phyloP scores from a whole-genome alignment of 2,888 invertebrate genomes.

The Plusia festucae region DNA sequence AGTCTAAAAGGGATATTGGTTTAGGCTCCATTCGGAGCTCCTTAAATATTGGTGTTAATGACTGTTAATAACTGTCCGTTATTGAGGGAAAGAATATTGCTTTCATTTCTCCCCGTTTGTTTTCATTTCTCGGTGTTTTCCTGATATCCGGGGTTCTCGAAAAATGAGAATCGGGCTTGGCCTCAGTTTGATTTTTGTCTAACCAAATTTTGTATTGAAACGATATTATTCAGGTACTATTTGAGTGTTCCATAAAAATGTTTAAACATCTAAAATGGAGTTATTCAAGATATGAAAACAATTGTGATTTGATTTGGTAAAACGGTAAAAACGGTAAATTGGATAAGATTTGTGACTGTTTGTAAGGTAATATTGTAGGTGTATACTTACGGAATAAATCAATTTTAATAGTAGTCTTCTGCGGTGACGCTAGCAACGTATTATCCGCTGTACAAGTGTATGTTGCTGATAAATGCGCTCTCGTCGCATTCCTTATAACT shows the following conservation, averaged over 20 bases:
- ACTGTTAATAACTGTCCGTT: conserved; percentile 43
- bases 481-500: conserved; percentile 80
- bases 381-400: conserved; percentile 91
- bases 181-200: conserved; percentile 14
- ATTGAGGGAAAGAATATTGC: conserved; percentile 48
- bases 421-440: conserved; percentile 91
- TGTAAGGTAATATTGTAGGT: background rate
- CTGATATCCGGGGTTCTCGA: conserved; percentile 20
- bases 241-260: conserved; percentile 20
- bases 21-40: conserved; percentile 27
- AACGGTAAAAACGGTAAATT: too few relatives aligned
- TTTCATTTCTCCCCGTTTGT: conserved; percentile 39
- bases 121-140: conserved; percentile 29
- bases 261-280: background rate
- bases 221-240: conserved; percentile 20
- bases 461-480: conserved; percentile 90
- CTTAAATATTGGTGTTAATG: conserved; percentile 40
- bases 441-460: conserved; percentile 93
- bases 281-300: background rate
- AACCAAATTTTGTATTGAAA: conserved; percentile 13
- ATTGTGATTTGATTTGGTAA: too few relatives aligned
- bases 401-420: conserved; percentile 90
- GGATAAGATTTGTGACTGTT: too few relatives aligned
- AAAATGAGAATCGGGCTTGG: conserved; percentile 16
- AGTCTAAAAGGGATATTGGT: conserved; percentile 38